Evolutionary conservation across 2,888 invertebrate genomes (phyloP), one percentile per base, ranked within the genome.

Genomic region (Cerastis leucographa): DNA sequence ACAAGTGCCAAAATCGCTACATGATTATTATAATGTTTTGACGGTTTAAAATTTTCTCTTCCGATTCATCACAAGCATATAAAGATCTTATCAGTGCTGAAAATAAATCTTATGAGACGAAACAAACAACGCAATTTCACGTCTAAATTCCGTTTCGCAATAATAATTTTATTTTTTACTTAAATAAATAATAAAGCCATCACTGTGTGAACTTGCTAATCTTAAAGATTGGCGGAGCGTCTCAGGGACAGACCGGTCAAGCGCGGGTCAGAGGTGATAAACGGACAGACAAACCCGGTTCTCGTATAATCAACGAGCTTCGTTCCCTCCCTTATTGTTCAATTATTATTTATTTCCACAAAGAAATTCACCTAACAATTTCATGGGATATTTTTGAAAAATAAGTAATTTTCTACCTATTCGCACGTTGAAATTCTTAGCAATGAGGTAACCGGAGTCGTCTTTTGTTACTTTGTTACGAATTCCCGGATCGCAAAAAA

Each of bases 211-310:
- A 91, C 91, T 90, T 91, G 93, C 93, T 91, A 93, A 94, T 93
- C 89, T 85, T 88, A 86, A 83, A 90, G 90, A 92, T 94, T 92
- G 90, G 93, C 93, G 87, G 86, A 89, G 78, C 80, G 80, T 89
- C 84, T 84, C 79, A 81, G 86, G 88, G 89, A 88, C 75, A 79
- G 83, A 92, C 93, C 94, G 94, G 96, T 95, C 95, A 94, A 91
- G 91, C 95, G 88, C 90, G 96, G 96, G 96, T 96, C 96, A 96
- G 90, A 96, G 96, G 96, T 96, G 94, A 95, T 93, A 91, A 96
- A 96, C 96, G 96, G 96, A 93, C 95, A 65, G 80, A 86, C 90
- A 86, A 88, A 92, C 92, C 95, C 94, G 95, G 94, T 93, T 93
- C 89, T 35, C 35, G 19, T 85, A 89, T 86, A 87, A 87, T 84